phyloP scores from a whole-genome alignment of 2,113 vertebrate species.

The Electrona antarctica region DNA sequence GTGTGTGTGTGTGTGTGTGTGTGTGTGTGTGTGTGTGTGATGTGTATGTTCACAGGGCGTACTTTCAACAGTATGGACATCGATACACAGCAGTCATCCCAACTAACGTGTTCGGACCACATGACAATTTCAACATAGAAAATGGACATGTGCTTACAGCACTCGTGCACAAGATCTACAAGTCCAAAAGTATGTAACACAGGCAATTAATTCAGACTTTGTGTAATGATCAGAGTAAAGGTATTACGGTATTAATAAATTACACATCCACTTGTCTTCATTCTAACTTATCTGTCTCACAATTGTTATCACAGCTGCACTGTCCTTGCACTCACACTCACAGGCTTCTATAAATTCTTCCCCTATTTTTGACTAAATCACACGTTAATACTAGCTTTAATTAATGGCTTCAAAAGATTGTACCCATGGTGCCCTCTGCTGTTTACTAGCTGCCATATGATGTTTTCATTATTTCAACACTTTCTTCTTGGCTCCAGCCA shows the following conservation, averaged over 20 bases:
- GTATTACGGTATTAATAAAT: slow-evolving; percentile 9
- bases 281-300: neutral
- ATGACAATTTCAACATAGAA: slow-evolving; percentile 90
- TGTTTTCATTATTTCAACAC: too few species aligned
- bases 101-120: slow-evolving; percentile 87
- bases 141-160: slow-evolving; percentile 88
- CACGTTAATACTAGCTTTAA: neutral
- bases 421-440: slow-evolving; percentile 53
- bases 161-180: slow-evolving; percentile 88
- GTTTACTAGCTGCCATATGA: slow-evolving; percentile 7
- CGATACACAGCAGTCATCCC: slow-evolving; percentile 88
- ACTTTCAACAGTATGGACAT: slow-evolving; percentile 79
- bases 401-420: neutral
- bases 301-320: neutral
- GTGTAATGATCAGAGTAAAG: neutral
- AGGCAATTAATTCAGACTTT: neutral
- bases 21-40: neutral
- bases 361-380: neutral
- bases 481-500: too few species aligned
- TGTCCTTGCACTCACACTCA: neutral
- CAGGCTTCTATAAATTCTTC: neutral
- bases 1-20: neutral
- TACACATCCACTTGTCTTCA: neutral
- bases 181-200: slow-evolving; percentile 83
- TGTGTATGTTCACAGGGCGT: slow-evolving; percentile 30